Evolutionary conservation across 2,113 vertebrate genomes (phyloP).

Genomic region (Melanocharis versteri): DNA sequence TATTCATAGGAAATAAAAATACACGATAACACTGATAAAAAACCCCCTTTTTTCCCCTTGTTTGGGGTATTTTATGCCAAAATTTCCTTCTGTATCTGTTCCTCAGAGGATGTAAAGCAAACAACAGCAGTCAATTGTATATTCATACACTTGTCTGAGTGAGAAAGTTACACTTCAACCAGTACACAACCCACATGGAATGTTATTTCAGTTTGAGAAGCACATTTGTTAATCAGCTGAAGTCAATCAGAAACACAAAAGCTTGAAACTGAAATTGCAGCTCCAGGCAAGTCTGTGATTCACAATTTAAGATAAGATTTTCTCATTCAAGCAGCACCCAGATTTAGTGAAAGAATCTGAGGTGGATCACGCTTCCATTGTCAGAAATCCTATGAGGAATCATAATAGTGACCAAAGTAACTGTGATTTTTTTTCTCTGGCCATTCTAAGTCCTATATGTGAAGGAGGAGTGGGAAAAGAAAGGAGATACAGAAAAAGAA

Average conservation of each 20-base stretch:
- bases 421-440: neutral
- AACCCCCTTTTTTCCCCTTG: neutral
- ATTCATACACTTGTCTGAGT: neutral
- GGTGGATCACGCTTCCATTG: neutral
- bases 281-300: neutral
- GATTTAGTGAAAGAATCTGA: neutral
- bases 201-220: neutral
- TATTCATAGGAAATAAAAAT: conserved; percentile 2
- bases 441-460: neutral
- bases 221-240: neutral
- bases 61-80: neutral
- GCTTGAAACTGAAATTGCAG: neutral
- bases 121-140: neutral
- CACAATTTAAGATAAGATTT: neutral
- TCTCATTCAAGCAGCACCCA: neutral
- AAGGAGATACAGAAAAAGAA: fast-evolving
- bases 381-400: neutral
- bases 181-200: neutral
- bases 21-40: neutral
- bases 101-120: neutral
- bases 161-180: neutral
- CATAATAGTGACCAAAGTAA: neutral
- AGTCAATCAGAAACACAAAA: neutral
- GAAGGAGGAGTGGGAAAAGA: neutral
- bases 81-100: neutral